These are phyloP conservation scores for Donacobius atricapilla DNA, from an alignment of 2,113 vertebrate genomes.

Conservation along the genomic window DNA sequence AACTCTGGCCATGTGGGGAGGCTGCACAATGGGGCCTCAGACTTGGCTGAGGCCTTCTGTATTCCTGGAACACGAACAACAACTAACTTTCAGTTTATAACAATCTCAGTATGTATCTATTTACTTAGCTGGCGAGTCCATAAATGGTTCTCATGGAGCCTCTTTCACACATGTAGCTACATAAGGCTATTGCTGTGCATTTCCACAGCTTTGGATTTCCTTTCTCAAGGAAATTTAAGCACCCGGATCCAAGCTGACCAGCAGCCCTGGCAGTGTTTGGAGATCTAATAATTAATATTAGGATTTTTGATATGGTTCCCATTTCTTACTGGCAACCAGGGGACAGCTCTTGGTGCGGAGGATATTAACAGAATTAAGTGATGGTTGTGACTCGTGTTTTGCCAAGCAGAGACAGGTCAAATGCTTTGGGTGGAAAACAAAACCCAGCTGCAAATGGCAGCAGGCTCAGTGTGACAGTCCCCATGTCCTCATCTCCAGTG, in stretches of 20 bases:
- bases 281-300: not conserved
- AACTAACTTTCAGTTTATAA: not conserved
- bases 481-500: not conserved
- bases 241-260: not conserved
- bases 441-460: not conserved
- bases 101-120: constrained; percentile 10
- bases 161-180: not conserved
- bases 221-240: not conserved
- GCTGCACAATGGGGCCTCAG: not conserved
- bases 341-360: not conserved
- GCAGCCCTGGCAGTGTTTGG: not conserved
- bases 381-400: not conserved
- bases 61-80: constrained; percentile 5
- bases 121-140: constrained; percentile 27
- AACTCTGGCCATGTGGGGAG: not conserved
- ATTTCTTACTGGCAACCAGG: not conserved
- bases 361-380: not conserved
- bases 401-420: constrained; percentile 2
- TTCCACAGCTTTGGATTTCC: not conserved
- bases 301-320: not conserved
- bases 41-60: not conserved
- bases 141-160: not conserved
- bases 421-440: not conserved
- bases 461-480: not conserved
- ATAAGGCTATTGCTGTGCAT: not conserved